Evolutionary conservation across 1,140 invertebrate genomes (phyloP).

Genomic region (Condylostylus longicornis): DNA sequence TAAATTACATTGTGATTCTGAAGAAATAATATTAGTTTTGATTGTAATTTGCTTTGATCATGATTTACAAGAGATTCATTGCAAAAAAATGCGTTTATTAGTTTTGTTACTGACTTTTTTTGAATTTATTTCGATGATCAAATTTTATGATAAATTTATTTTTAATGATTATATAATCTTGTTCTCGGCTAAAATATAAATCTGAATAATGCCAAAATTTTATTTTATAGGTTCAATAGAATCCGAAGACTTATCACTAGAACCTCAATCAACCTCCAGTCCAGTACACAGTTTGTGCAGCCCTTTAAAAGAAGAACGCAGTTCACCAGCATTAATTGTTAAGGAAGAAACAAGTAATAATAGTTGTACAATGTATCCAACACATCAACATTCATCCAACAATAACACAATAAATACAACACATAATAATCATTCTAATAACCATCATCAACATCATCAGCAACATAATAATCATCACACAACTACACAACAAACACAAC

Average conservation of each 20-base stretch:
- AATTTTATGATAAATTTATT: no score
- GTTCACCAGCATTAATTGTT: conserved; percentile 41
- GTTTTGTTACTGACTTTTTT: no score
- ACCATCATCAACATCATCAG: conserved; percentile 27
- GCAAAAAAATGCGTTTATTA: no score
- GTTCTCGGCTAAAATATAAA: no score
- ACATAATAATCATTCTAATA: conserved; percentile 21
- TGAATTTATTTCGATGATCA: no score
- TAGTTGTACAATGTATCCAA: conserved; percentile 49
- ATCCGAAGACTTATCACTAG: conserved; percentile 57
- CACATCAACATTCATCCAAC: conserved; percentile 28
- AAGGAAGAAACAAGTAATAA: conserved; percentile 58
- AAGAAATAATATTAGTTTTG: no score
- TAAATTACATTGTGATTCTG: no score
- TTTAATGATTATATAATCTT: no score
- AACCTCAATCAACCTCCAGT: conserved; percentile 35
- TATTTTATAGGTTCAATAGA: conserved; percentile 54
- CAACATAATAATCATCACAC: conserved; percentile 26
- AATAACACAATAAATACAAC: conserved; percentile 30
- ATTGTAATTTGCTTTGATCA: no score
- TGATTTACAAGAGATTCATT: no score
- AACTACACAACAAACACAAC: conserved; percentile 29
- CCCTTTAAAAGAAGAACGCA: conserved; percentile 39
- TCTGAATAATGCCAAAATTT: no score
- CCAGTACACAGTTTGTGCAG: conserved; percentile 34